Evolutionary conservation across 2,888 invertebrate species (phyloP), one percentile per base, ranked within the genome.

Genomic region (Drosophila quinaria): DNA sequence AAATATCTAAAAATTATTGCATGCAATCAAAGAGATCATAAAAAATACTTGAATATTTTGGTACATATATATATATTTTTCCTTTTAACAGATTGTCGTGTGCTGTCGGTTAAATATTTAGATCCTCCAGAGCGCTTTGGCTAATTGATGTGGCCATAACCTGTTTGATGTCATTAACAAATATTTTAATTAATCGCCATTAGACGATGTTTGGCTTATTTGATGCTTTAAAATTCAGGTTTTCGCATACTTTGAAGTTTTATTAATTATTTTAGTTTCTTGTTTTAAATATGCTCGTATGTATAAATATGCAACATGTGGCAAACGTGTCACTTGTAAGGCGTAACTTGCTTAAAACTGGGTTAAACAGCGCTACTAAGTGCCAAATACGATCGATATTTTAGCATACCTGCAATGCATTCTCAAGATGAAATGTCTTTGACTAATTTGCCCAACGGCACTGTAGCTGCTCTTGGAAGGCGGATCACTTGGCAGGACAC

Each of bases 121-220:
- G 60, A 66, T 79, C 63, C 63, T 75, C 42, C 29, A 33, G 10
- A 50, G 42, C 15, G 33, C 47, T 61, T 10, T 54, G 63, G 56
- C 72, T 65, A 66, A 80, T 78, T 76, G 73, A 67, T 59, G 33
- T 70, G 64, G 68, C 50, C 61, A 66, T 49, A 79, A 67, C 76
- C 54, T 54, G 70, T 78, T 84, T 61, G 75, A 69, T 70, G 80
- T 64, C 80, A 81, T 80, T 80, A 81, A 81, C 76, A 79, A 83
- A 89, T 67, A 84, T 87, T 81, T 79, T 89, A 88, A 84, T 89
- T 84, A 89, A 86, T 74, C 69, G 79, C 77, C 68, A 73, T 83
- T 79, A 77, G 74, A 73, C 77, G 65, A 47, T 71, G 42, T 47
- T 58, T 65, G 63, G 55, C 56, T 55, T 61, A 50, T 62, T 67